A percentile compares a stretch with the other conserved stretches of the same genome.
phyloP scores from a whole-genome alignment of 2,888 invertebrate species.

The Gymnocheta viridis region DNA sequence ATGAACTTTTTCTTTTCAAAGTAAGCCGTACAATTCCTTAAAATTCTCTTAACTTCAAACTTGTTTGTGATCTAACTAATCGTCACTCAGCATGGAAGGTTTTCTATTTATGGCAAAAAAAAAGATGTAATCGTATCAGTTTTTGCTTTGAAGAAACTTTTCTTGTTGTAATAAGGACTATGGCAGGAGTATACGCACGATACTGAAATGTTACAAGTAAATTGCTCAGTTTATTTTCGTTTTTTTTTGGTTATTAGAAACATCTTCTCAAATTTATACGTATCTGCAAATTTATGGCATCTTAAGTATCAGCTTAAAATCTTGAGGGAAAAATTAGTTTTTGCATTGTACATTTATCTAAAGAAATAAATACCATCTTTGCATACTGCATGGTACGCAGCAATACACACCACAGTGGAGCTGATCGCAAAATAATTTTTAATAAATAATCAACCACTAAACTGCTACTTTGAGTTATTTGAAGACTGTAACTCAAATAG shows the following conservation, averaged over 20 bases:
- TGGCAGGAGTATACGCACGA: not conserved
- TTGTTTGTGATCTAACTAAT: no score
- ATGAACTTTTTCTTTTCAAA: no score
- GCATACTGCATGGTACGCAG: not conserved
- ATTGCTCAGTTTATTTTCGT: not conserved
- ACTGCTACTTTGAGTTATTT: no score
- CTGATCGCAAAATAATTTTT: not conserved
- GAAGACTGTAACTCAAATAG: no score
- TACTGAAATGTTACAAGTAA: not conserved
- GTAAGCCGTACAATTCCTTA: no score
- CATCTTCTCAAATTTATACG: not conserved
- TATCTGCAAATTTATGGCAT: conserved; percentile 48
- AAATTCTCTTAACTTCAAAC: no score
- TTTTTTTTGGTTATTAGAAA: not conserved
- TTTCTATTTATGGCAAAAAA: no score
- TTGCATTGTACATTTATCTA: not conserved
- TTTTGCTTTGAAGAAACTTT: no score
- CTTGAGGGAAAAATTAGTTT: conserved; percentile 52
- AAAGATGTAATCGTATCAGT: no score
- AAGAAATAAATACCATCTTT: not conserved
- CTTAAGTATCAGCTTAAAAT: conserved; percentile 54
- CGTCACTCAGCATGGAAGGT: no score
- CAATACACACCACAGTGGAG: not conserved
- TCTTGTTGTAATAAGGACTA: no score
- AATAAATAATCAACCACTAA: no score